A percentile compares a stretch with the other conserved stretches of the same genome.
Evolutionary conservation across 1,140 invertebrate species (phyloP).

Genomic region (Rhizoglyphus robini): DNA sequence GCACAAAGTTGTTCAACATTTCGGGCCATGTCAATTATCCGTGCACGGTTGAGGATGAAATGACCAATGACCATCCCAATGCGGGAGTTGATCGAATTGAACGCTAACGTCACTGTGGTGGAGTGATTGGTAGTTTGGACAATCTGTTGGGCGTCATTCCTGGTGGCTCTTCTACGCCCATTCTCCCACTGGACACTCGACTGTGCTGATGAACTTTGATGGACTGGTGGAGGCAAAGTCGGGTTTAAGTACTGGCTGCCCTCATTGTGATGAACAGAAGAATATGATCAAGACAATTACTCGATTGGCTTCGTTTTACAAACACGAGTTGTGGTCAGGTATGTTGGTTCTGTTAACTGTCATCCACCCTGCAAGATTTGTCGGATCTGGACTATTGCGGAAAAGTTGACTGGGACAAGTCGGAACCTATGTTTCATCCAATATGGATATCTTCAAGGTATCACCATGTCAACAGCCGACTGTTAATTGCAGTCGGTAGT

Average conservation of each 20-base stretch:
- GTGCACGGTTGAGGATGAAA: constrained; percentile 97
- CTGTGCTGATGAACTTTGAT: constrained; percentile 96
- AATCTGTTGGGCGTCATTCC: constrained; percentile 94
- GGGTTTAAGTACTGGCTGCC: constrained; percentile 89
- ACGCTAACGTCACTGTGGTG: constrained; percentile 84
- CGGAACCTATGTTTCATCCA: too few species aligned
- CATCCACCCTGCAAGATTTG: too few species aligned
- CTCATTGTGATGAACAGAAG: constrained; percentile 98
- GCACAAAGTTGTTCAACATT: constrained; percentile 96
- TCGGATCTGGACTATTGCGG: too few species aligned
- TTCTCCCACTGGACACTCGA: constrained; percentile 94
- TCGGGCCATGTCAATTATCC: constrained; percentile 97
- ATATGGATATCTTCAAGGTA: too few species aligned
- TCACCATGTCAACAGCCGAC: too few species aligned
- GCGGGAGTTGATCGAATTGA: constrained; percentile 88
- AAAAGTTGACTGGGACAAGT: too few species aligned
- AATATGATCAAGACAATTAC: constrained; percentile 91
- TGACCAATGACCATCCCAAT: constrained; percentile 97
- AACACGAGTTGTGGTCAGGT: constrained; percentile 97
- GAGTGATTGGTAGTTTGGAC: constrained; percentile 95
- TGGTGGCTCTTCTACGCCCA: constrained; percentile 87
- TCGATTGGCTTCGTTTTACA: constrained; percentile 91
- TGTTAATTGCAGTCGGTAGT: too few species aligned
- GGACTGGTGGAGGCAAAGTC: constrained; percentile 82
- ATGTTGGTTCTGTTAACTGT: too few species aligned